These are phyloP conservation scores for Coracopsis vasa DNA, from an alignment of 2,113 vertebrate genomes.

Conservation along the genomic window DNA sequence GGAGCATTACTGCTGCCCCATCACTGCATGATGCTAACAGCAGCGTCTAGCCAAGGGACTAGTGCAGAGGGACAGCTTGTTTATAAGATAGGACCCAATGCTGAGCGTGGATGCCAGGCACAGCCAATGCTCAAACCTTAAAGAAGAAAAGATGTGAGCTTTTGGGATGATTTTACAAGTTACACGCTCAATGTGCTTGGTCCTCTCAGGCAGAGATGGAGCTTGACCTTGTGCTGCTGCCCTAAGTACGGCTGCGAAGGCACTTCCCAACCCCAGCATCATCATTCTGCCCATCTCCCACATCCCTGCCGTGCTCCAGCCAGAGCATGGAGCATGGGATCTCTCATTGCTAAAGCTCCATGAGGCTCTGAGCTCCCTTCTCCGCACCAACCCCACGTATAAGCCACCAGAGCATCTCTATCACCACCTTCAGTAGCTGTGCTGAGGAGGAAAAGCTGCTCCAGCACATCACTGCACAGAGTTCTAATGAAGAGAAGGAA, in stretches of 20 bases:
- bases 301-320: accelerated
- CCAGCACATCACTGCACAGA: background rate
- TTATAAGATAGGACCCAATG: accelerated
- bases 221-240: background rate
- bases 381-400: background rate
- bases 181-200: accelerated
- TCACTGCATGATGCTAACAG: background rate
- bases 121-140: background rate
- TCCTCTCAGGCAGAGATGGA: background rate
- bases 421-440: background rate
- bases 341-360: background rate
- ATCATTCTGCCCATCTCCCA: background rate
- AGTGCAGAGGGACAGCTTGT: background rate
- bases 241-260: accelerated
- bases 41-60: background rate
- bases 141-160: background rate
- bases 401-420: background rate
- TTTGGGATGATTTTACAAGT: background rate
- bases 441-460: background rate
- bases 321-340: background rate
- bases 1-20: background rate
- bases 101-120: background rate
- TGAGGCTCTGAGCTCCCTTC: too few relatives aligned
- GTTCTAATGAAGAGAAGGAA: background rate
- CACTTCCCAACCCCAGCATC: background rate